Percentiles rank a stretch among this genome's conserved stretches.
phyloP scores from a whole-genome alignment of 2,888 invertebrate genomes.

The Chironomus riparius region DNA sequence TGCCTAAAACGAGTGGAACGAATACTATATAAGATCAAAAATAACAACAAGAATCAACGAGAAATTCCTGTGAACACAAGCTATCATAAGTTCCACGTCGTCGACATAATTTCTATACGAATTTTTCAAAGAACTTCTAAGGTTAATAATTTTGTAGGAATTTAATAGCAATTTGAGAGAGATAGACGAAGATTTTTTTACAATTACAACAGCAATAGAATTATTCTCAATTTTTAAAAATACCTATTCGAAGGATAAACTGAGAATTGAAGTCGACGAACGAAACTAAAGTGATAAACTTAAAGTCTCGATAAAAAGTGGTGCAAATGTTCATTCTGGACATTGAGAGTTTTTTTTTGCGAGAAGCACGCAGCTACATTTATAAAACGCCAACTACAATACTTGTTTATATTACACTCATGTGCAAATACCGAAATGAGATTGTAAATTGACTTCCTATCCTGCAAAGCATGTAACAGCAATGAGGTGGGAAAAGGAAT shows the following conservation, averaged over 20 bases:
- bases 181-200: background rate
- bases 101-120: background rate
- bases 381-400: too few relatives aligned
- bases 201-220: slow-evolving; percentile 3
- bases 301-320: background rate
- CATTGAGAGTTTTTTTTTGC: background rate
- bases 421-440: too few relatives aligned
- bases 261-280: background rate
- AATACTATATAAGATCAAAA: too few relatives aligned
- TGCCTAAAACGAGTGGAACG: too few relatives aligned
- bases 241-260: background rate
- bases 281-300: background rate
- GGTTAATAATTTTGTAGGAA: background rate
- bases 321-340: background rate
- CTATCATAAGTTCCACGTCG: too few relatives aligned
- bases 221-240: background rate
- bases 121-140: background rate
- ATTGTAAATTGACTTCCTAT: too few relatives aligned
- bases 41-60: too few relatives aligned
- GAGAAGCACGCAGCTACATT: background rate
- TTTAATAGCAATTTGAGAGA: background rate
- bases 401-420: too few relatives aligned
- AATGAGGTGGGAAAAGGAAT: too few relatives aligned
- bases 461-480: too few relatives aligned
- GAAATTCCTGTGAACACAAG: too few relatives aligned